Evolutionary conservation across 2,888 invertebrate genomes (phyloP).

Genomic region (Xanthorhoe designata): DNA sequence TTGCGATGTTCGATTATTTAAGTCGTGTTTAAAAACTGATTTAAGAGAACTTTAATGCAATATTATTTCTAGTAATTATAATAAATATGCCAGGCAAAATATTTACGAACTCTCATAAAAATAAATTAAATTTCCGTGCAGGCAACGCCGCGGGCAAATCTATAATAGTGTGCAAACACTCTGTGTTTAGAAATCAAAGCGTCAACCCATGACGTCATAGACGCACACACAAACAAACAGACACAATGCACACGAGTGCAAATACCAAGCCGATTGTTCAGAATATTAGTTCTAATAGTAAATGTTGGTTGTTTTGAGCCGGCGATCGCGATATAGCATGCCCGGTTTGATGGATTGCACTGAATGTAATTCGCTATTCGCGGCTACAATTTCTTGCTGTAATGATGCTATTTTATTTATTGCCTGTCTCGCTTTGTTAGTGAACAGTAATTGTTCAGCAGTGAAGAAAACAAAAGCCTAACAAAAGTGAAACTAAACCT

Average conservation of each 20-base stretch:
- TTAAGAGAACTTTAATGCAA: background rate
- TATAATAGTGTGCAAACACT: slow-evolving; percentile 46
- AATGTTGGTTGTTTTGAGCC: slow-evolving; percentile 60
- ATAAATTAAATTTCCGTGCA: slow-evolving; percentile 42
- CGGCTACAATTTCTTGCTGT: slow-evolving; percentile 39
- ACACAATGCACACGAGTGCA: slow-evolving; percentile 54
- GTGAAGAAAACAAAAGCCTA: slow-evolving; percentile 24
- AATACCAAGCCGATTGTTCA: slow-evolving; percentile 65
- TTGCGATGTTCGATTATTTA: background rate
- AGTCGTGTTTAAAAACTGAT: background rate
- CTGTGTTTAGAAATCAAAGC: slow-evolving; percentile 58
- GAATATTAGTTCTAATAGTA: slow-evolving; percentile 72
- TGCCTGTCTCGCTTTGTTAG: slow-evolving; percentile 34
- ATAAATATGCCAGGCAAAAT: background rate
- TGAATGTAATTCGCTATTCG: slow-evolving; percentile 59
- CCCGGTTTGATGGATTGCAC: slow-evolving; percentile 67
- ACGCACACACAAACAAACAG: slow-evolving; percentile 57
- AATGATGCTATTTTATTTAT: slow-evolving; percentile 39
- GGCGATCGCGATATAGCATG: slow-evolving; percentile 68
- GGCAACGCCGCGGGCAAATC: slow-evolving; percentile 43
- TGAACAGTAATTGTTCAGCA: slow-evolving; percentile 27
- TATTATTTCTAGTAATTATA: background rate
- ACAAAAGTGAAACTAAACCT: slow-evolving; percentile 18
- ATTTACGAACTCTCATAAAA: slow-evolving; percentile 15
- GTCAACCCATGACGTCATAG: slow-evolving; percentile 52